phyloP scores from a whole-genome alignment of 2,888 invertebrate genomes.

The Epistrophe grossulariae region DNA sequence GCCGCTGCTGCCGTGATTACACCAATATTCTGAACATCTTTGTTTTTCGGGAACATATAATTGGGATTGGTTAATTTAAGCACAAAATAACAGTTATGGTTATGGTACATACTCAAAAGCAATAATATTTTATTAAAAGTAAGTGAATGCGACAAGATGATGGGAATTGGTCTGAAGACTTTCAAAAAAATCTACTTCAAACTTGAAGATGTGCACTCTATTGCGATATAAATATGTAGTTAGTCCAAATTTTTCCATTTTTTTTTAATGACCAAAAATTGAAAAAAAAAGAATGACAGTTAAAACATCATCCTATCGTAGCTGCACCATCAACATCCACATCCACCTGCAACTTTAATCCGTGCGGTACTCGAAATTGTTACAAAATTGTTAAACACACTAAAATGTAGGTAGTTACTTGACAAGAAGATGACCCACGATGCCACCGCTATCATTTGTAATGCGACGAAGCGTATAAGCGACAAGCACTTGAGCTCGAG shows the following conservation, averaged over 20 bases:
- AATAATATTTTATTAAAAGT: slow-evolving; percentile 46
- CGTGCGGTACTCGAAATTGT: slow-evolving; percentile 22
- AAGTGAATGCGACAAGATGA: slow-evolving; percentile 8
- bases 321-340: not conserved
- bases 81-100: slow-evolving; percentile 25
- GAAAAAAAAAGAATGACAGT: not conserved
- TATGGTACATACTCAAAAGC: slow-evolving; percentile 21
- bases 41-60: slow-evolving; percentile 11
- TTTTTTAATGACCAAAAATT: slow-evolving; percentile 25
- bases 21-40: not conserved
- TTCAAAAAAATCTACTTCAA: slow-evolving; percentile 40
- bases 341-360: slow-evolving; percentile 33
- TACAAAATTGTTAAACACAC: slow-evolving; percentile 24
- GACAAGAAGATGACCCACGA: slow-evolving; percentile 52
- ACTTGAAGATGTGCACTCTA: slow-evolving; percentile 22
- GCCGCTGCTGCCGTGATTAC: not conserved
- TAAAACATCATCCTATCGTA: no score
- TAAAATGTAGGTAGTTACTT: not conserved
- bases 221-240: not conserved
- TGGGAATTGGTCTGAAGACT: slow-evolving; percentile 54
- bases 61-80: slow-evolving; percentile 20
- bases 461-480: slow-evolving; percentile 55
- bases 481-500: slow-evolving; percentile 31
- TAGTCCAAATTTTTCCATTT: slow-evolving; percentile 10
- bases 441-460: slow-evolving; percentile 26